Conservation (phyloP, 2,888 invertebrate species). For the Cantharis rufa region DNA sequence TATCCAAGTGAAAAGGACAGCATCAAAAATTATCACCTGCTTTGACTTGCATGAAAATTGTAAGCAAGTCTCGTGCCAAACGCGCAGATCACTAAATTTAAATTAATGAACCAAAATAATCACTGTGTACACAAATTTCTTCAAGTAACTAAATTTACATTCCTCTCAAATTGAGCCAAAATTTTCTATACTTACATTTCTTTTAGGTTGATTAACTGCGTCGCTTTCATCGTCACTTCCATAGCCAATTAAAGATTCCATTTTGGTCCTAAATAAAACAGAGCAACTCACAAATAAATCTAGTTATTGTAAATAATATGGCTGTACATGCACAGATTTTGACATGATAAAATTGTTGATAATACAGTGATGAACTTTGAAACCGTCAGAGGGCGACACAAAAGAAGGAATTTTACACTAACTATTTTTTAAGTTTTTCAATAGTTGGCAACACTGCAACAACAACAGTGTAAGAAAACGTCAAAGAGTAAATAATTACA, state of each 20-base stretch:
- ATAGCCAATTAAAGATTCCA: slow-evolving; percentile 79
- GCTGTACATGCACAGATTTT: neutral
- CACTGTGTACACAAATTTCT: neutral
- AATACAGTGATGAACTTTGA: neutral
- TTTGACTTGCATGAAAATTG: neutral
- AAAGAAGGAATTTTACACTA: neutral
- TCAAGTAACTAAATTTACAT: neutral
- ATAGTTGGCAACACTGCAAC: neutral
- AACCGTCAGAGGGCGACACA: neutral
- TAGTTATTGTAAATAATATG: neutral
- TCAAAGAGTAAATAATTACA: neutral
- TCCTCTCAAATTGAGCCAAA: neutral
- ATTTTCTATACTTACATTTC: slow-evolving; percentile 40
- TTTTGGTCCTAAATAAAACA: slow-evolving; percentile 45
- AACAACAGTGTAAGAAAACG: neutral
- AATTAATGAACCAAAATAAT: neutral
- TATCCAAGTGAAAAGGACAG: neutral
- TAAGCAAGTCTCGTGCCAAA: neutral
- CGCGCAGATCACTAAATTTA: neutral
- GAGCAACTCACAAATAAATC: neutral
- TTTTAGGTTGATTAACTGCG: slow-evolving; percentile 47
- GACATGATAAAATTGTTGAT: neutral
- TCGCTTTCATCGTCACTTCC: slow-evolving; percentile 79
- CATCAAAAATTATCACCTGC: neutral
- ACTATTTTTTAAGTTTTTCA: neutral